Evolutionary conservation across 2,113 vertebrate genomes (phyloP), one percentile per base, ranked within the genome.

Genomic region (Zootoca vivipara): DNA sequence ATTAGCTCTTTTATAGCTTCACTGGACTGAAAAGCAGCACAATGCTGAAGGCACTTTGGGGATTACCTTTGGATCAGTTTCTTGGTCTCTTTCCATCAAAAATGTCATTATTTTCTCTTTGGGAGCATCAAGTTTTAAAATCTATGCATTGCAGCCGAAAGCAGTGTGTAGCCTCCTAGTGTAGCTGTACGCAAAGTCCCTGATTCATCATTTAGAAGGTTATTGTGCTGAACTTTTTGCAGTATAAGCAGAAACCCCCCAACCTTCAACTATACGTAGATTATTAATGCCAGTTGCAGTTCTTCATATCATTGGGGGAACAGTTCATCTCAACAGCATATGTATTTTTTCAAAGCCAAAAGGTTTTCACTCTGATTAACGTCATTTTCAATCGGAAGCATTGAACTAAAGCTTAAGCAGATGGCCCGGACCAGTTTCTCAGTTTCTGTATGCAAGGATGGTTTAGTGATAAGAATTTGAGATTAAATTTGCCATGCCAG

Each of bases 1-100:
- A 92, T 96, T 96, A 94, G 91, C 91, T 96, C 83, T 90, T 3
- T 94, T 77, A 7, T 95, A 64, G 87, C 94, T 91, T 92, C 91
- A 93, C 79, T 87, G 83, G 89, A 93, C 87, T 83, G 87, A 90
- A 90, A 88, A 89, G 89, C 74, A 92, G 42, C 56, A 26, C 2
- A 24, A 46, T 70, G 92, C 91, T 92, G 87, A 90, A 95, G 92
- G 78, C 79, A 20, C 5, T 80, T 40, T 35, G 33, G 82, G 30
- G 80, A 91, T 78, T 42, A 33, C 85, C 65, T 88, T 92, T 56
- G 83, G 82, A 89, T 84, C 35, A 85, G 42, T 87, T 91, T 52
- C 75, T 92, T 91, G 42, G 90, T 82, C 74, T 88, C 16, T 89
- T 24, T 90, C 81, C 92, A 87, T 62, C 79, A 85, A 40, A 70